phyloP scores from a whole-genome alignment of 1,140 invertebrate species.

The Platyura marginata region DNA sequence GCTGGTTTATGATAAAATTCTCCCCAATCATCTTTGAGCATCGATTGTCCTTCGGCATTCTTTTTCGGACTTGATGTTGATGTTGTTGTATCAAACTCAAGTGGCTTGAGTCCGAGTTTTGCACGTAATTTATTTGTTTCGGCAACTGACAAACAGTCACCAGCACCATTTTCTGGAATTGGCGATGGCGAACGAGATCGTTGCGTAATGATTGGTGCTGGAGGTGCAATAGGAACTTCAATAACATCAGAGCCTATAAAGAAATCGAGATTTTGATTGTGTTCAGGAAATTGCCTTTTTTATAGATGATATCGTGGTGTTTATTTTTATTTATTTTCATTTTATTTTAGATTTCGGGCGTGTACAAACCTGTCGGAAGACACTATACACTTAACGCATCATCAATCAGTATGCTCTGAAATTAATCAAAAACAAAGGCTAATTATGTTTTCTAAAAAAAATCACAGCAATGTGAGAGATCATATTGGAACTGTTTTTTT shows the following conservation, averaged over 20 bases:
- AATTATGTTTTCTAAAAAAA: too few species aligned
- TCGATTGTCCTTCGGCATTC: slow-evolving; percentile 25
- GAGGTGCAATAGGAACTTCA: slow-evolving; percentile 18
- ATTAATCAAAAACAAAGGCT: too few species aligned
- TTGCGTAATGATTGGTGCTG: slow-evolving; percentile 11
- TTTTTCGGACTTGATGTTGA: slow-evolving; percentile 8
- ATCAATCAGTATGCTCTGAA: too few species aligned
- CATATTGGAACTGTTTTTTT: too few species aligned
- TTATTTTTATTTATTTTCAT: too few species aligned
- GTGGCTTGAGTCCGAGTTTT: slow-evolving; percentile 83
- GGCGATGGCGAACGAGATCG: slow-evolving; percentile 22
- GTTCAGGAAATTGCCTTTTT: background rate
- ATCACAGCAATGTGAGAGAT: too few species aligned
- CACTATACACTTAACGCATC: too few species aligned
- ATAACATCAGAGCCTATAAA: slow-evolving; percentile 18
- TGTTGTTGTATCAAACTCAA: slow-evolving; percentile 40
- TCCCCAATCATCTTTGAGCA: slow-evolving; percentile 60
- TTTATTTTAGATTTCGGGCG: too few species aligned
- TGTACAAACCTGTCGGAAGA: too few species aligned
- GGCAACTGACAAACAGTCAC: slow-evolving; percentile 59
- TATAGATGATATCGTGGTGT: too few species aligned
- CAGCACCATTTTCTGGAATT: slow-evolving; percentile 24
- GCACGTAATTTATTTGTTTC: slow-evolving; percentile 84
- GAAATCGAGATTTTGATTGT: slow-evolving; percentile 4
- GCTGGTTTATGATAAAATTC: slow-evolving; percentile 90